Evolutionary conservation across 1,140 invertebrate genomes (phyloP).

Genomic region (Cecropterus lyciades): DNA sequence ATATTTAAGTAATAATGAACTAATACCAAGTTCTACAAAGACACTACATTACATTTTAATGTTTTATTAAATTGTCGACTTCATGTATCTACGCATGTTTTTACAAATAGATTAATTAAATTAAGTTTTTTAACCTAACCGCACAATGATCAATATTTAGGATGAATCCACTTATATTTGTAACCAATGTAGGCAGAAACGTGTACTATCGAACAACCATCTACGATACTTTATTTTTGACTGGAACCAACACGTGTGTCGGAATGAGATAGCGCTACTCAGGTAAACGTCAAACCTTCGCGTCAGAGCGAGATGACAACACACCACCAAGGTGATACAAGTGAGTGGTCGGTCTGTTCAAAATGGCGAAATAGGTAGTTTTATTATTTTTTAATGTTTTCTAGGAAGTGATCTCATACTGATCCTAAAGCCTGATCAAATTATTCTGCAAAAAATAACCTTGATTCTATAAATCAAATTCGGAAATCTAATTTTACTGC

Average conservation of each 20-base stretch:
- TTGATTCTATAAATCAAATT: conserved; percentile 44
- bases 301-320: conserved; percentile 54
- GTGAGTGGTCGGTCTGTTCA: conserved; percentile 60
- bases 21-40: too few species aligned
- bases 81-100: too few species aligned
- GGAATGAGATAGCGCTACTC: conserved; percentile 55
- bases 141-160: neutral
- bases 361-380: conserved; percentile 60
- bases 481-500: conserved; percentile 20
- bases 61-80: too few species aligned
- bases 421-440: conserved; percentile 49
- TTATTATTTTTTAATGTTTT: conserved; percentile 61
- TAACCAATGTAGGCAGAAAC: conserved; percentile 19
- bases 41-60: too few species aligned
- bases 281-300: conserved; percentile 44
- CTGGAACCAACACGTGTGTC: conserved; percentile 61
- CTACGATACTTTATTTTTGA: conserved; percentile 51
- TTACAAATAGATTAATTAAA: too few species aligned
- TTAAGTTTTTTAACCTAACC: too few species aligned
- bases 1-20: too few species aligned
- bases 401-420: conserved; percentile 70
- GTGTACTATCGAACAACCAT: neutral
- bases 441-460: conserved; percentile 43
- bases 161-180: neutral
- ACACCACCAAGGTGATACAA: conserved; percentile 65